Evolutionary conservation across 2,888 invertebrate genomes (phyloP).

Genomic region (Tipula unca): DNA sequence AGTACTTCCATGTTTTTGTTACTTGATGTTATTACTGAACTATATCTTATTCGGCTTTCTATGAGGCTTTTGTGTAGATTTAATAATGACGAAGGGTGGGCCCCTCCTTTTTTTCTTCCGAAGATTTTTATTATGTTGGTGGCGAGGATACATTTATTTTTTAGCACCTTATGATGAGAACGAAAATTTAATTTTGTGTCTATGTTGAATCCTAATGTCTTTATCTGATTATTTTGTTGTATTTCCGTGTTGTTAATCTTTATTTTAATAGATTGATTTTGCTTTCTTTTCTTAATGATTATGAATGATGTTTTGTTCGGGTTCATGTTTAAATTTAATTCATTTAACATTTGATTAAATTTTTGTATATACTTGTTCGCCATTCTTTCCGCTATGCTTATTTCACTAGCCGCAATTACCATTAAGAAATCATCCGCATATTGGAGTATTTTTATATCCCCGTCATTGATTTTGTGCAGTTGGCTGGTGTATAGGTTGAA

Average conservation of each 20-base stretch:
- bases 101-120: background rate
- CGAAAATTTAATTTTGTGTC: background rate
- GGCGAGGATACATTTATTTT: background rate
- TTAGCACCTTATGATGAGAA: background rate
- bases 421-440: background rate
- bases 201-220: background rate
- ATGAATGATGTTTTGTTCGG: background rate
- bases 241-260: background rate
- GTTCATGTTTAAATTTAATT: background rate
- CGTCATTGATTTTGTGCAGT: background rate
- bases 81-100: background rate
- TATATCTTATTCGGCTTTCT: background rate
- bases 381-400: background rate
- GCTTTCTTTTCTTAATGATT: background rate
- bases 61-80: background rate
- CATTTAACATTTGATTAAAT: background rate
- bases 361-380: background rate
- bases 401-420: background rate
- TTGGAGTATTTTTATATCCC: background rate
- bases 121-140: background rate
- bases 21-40: background rate
- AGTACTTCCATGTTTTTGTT: background rate
- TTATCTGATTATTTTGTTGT: background rate
- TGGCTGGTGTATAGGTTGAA: background rate
- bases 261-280: too few relatives aligned